Percentiles rank a stretch among this genome's conserved stretches.
Evolutionary conservation across 2,797 vertebrate genomes (phyloP).

Genomic region (Melopsittacus undulatus): DNA sequence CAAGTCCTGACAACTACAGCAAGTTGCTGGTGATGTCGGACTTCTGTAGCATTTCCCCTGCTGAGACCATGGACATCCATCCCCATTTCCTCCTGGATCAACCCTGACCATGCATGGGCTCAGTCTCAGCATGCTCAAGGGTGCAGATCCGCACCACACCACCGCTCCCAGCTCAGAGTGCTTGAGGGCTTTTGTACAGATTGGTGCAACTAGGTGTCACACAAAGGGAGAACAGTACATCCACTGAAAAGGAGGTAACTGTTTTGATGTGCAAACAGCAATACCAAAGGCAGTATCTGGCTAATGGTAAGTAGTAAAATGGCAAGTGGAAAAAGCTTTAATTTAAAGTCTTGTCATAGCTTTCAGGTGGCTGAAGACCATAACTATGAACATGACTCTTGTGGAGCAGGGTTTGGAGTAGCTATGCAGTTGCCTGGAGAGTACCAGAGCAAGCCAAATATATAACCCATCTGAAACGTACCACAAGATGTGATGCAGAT

Average conservation of each 20-base stretch:
- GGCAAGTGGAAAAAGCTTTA: neutral
- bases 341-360: too few relatives aligned
- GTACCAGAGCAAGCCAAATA: neutral
- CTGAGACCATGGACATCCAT: neutral
- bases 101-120: rapidly evolving
- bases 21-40: neutral
- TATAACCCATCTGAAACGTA: rapidly evolving
- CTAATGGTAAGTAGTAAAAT: too few relatives aligned
- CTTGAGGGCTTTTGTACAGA: neutral
- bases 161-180: rapidly evolving
- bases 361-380: neutral
- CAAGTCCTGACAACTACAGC: neutral
- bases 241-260: neutral
- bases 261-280: neutral
- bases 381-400: neutral
- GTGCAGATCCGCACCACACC: rapidly evolving
- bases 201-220: neutral
- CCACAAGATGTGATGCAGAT: neutral
- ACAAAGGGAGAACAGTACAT: neutral
- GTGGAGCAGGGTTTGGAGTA: rapidly evolving
- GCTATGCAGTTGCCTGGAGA: neutral
- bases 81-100: neutral
- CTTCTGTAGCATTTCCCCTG: neutral
- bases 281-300: neutral
- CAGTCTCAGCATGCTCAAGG: rapidly evolving